phyloP scores from a whole-genome alignment of 2,113 vertebrate species.

The Tragelaphus buxtoni region DNA sequence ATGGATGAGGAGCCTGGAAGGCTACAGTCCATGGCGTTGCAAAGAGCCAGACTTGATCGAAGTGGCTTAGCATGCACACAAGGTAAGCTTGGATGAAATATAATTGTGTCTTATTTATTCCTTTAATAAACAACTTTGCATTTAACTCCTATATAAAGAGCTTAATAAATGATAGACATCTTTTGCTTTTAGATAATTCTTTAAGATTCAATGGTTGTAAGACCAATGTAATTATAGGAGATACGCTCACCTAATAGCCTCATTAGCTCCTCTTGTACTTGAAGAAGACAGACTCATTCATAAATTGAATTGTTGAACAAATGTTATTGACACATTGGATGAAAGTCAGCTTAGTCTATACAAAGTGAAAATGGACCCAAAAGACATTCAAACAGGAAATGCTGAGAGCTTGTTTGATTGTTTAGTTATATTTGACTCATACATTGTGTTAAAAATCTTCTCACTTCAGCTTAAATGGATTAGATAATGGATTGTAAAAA shows the following conservation, averaged over 20 bases:
- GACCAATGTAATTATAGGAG: background rate
- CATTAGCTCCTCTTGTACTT: background rate
- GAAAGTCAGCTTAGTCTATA: background rate
- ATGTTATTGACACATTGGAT: background rate
- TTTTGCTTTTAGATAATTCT: background rate
- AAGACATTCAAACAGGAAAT: background rate
- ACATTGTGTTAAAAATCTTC: background rate
- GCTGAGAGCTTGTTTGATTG: background rate
- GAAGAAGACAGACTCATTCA: background rate
- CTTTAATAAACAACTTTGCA: background rate
- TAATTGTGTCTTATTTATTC: background rate
- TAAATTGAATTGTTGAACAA: background rate
- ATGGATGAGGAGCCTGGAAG: background rate
- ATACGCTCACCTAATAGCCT: background rate
- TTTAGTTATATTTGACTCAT: background rate
- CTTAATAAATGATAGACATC: background rate
- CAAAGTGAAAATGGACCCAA: background rate
- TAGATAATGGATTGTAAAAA: background rate
- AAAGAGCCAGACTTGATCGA: background rate
- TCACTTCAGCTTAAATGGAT: background rate
- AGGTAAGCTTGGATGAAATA: constrained; percentile 69
- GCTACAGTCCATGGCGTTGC: background rate
- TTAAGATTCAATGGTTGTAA: background rate
- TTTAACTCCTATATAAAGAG: background rate
- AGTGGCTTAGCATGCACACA: constrained; percentile 41